Base-by-base conservation (phyloP, 2,113 vertebrate genomes). In the Oophaga pumilio region DNA sequence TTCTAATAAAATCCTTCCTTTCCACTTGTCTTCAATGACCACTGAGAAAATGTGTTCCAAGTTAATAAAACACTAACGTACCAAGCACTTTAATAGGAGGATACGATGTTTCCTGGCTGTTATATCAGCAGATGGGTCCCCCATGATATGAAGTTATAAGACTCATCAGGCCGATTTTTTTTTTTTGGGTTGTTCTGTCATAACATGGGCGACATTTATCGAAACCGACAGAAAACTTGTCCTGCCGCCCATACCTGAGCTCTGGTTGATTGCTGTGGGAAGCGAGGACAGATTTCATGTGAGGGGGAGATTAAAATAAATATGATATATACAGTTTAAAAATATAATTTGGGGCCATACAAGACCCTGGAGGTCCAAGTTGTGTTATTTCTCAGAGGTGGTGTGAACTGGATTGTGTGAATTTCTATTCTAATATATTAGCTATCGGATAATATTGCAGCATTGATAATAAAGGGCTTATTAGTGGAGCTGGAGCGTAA, bases 1-100 rank as follows among this genome's bases (percentile, higher is more conserved):
- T 83, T 88, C 69, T 88, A 88, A 84, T 88, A 88, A 24, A 76
- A 62, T 56, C 87, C 85, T 62, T 10, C 0, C 5, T 85, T 90
- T 87, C 82, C 85, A 66, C 84, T 81, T 88, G 85, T 76, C 89
- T 74, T 86, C 49, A 85, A 18, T 73, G 84, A 88, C 85, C 90
- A 56, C 50, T 50, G 26, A 18, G 89, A 86, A 86, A 62, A 49
- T 71, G 89, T 83, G 85, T 59, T 6, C 17, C 68, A 88, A 57
- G 82, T 17, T 59, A 56, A 56, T 84, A 74, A 73, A 84, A 84
- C 66, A 74, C 52, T 86, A 86, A 77, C 66, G 43, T 86, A 86
- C 60, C 60, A 50, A 64, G 84, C 84, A 86, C 84, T 86, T 86
- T 86, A 86, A 78, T 52, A 18, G 33, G 59, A 64, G 33, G 43